Conservation (phyloP, 92 coral and sea anemone species). For the Porites divaricata region DNA sequence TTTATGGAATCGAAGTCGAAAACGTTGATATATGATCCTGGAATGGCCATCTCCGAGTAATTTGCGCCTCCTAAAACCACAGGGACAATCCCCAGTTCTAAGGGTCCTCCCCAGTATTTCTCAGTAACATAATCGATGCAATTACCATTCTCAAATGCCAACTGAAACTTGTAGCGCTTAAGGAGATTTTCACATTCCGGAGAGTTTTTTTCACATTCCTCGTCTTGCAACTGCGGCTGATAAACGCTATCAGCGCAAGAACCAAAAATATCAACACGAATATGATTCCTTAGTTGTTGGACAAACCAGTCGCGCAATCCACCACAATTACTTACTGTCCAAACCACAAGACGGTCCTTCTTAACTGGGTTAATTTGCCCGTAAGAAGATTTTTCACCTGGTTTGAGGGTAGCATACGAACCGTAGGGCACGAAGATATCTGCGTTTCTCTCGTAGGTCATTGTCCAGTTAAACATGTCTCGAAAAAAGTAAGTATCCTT, state of each 20-base stretch:
- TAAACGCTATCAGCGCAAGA: conserved; percentile 46
- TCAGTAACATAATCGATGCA: conserved; percentile 87
- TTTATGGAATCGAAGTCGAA: conserved; percentile 79
- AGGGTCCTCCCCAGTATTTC: conserved; percentile 77
- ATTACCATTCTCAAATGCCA: conserved; percentile 82
- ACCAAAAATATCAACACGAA: conserved; percentile 81
- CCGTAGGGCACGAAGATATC: conserved; percentile 71
- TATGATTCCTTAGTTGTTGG: conserved; percentile 52
- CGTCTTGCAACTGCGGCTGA: conserved; percentile 28
- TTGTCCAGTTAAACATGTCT: conserved; percentile 78
- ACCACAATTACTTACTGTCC: conserved; percentile 89
- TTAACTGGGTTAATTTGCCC: neutral
- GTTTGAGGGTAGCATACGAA: conserved; percentile 41
- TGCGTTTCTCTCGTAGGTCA: conserved; percentile 58
- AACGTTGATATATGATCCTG: conserved; percentile 81
- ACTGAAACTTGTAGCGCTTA: conserved; percentile 79
- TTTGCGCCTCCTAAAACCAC: conserved; percentile 85
- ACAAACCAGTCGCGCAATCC: conserved; percentile 58
- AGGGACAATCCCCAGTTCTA: conserved; percentile 70
- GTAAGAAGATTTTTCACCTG: conserved; percentile 18
- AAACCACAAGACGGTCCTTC: conserved; percentile 78
- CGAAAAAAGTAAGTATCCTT: conserved; percentile 13
- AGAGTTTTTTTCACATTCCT: conserved; percentile 40
- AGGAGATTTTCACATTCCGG: conserved; percentile 49
- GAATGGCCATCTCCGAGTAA: conserved; percentile 74